Base-by-base conservation (phyloP, 2,113 vertebrate species). In the Lophius piscatorius region DNA sequence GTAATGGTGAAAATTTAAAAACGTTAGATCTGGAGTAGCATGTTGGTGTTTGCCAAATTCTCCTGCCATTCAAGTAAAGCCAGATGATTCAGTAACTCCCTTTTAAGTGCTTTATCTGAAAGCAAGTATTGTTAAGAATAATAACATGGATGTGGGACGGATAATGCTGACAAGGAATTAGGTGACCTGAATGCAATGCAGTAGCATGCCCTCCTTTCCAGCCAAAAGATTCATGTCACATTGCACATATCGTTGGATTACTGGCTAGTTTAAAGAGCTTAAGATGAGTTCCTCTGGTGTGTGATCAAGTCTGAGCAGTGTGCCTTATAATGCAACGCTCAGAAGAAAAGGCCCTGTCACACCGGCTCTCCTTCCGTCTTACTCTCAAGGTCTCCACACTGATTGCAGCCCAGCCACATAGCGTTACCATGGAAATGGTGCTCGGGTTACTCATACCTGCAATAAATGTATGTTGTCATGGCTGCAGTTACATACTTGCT, bases 341-440 rank as follows among this genome's bases (percentile, higher is more conserved):
- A 70, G 78, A 87, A 80, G 74, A 77, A 80, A 85, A 81, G 82
- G 78, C 76, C 81, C 74, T 68, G 67, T 76, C 74, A 80, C 77
- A 72, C 65, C 38, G 76, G 64, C 70, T 75, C 69, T 79, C 62
- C 10, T 61, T 78, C 64, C 54, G 39, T 78, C 63, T 75, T 65
- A 58, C 60, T 78, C 78, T 88, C 75, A 87, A 88, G 86, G 83
- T 87, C 85, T 81, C 79, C 22, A 75, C 47, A 20, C 79, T 85
- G 82, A 85, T 87, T 91, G 81, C 78, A 82, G 73, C 65, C 79
- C 81, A 84, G 77, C 74, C 77, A 60, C 70, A 69, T 61, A 70
- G 71, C 58, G 90, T 92, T 92, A 66, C 91, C 86, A 92, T 92
- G 91, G 90, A 83, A 88, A 90, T 86, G 78, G 74, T 76, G 76